phyloP scores from a whole-genome alignment of 2,888 invertebrate genomes.

The Spicauda simplicius region DNA sequence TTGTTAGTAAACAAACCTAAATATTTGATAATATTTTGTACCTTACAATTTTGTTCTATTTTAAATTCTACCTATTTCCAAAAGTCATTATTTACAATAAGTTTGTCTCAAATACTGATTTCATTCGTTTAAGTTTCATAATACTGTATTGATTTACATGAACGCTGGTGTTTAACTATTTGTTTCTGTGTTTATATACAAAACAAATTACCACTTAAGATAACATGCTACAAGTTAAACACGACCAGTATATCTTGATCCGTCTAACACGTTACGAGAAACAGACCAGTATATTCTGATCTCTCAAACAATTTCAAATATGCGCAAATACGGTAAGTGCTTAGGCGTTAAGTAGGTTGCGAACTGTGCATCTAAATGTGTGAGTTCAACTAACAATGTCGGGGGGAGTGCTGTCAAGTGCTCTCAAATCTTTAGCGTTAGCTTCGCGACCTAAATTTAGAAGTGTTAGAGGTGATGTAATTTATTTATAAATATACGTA shows the following conservation, averaged over 20 bases:
- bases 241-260: neutral
- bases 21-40: too few species aligned
- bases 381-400: constrained; percentile 25
- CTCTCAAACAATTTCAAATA: constrained; percentile 21
- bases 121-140: too few species aligned
- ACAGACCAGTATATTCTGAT: constrained; percentile 11
- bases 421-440: constrained; percentile 17
- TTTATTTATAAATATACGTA: neutral
- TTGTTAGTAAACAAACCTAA: too few species aligned
- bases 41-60: too few species aligned
- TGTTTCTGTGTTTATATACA: neutral
- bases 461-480: constrained; percentile 9
- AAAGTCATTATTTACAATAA: too few species aligned
- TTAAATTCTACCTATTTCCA: too few species aligned
- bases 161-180: neutral
- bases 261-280: neutral
- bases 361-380: constrained; percentile 21
- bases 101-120: too few species aligned
- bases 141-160: too few species aligned
- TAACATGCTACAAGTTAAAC: neutral
- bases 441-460: constrained; percentile 13
- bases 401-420: constrained; percentile 21
- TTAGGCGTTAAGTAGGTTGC: constrained; percentile 26
- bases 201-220: neutral
- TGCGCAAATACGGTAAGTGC: constrained; percentile 26